These are phyloP conservation scores for Lepus oiostolus DNA, from an alignment of 2,797 vertebrate genomes.

Conservation along the genomic window DNA sequence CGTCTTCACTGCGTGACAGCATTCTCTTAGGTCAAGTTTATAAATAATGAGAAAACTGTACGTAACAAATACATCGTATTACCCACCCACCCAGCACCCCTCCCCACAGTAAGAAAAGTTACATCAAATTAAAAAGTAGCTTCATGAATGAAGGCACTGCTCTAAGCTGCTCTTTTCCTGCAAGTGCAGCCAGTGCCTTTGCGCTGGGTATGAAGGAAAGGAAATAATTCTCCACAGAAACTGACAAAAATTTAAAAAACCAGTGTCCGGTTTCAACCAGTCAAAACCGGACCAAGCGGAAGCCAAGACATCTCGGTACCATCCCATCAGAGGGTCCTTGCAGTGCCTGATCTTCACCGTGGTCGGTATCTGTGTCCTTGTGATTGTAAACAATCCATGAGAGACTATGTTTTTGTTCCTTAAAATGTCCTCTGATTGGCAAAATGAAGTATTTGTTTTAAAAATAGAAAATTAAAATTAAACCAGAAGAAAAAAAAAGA, in stretches of 20 bases:
- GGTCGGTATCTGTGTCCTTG: slow-evolving; percentile 90
- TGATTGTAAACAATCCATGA: slow-evolving; percentile 95
- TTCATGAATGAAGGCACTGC: slow-evolving; percentile 92
- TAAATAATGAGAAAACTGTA: slow-evolving; percentile 93
- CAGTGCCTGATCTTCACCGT: slow-evolving; percentile 87
- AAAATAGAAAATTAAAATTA: slow-evolving; percentile 90
- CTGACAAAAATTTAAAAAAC: slow-evolving; percentile 89
- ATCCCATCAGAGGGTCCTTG: slow-evolving; percentile 89
- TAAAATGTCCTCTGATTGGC: slow-evolving; percentile 91
- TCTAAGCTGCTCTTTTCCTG: slow-evolving; percentile 92
- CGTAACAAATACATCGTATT: slow-evolving; percentile 90
- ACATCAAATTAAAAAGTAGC: slow-evolving; percentile 93
- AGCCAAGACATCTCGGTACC: slow-evolving; percentile 84
- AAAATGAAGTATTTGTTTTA: slow-evolving; percentile 91
- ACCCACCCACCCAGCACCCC: slow-evolving; percentile 85
- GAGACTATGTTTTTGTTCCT: slow-evolving; percentile 88
- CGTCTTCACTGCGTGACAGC: slow-evolving; percentile 89
- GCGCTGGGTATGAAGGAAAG: slow-evolving; percentile 89
- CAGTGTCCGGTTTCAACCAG: slow-evolving; percentile 92
- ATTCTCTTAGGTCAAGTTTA: slow-evolving; percentile 90
- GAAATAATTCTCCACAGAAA: slow-evolving; percentile 85
- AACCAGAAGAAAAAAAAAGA: slow-evolving; percentile 90
- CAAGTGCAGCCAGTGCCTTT: slow-evolving; percentile 91
- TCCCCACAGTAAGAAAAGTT: slow-evolving; percentile 89
- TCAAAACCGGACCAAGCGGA: slow-evolving; percentile 89